Evolutionary conservation across 2,113 vertebrate genomes (phyloP), one percentile per base, ranked within the genome.

Genomic region (Poecilia latipinna): DNA sequence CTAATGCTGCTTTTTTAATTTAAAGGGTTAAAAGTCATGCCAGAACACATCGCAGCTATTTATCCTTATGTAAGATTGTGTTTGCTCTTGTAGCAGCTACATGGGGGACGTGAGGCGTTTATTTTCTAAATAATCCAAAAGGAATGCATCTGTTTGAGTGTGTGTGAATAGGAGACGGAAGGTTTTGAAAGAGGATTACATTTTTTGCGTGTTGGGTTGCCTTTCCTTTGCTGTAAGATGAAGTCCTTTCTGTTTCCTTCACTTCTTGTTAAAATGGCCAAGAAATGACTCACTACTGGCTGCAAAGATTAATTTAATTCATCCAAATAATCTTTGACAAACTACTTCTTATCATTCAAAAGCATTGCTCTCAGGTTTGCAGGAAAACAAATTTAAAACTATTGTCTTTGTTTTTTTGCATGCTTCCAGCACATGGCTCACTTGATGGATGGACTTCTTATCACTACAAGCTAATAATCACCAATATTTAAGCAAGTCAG

Each of bases 291-390:
- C 8, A 57, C 4, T n/a, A 22, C 65, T 12, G n/a, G 51, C 39
- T 12, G 12, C 28, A 68, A 31, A 17, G 32, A 73, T 19, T 44
- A 68, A 61, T 29, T 24, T 35, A 15, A 72, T 48, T n/a, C 13
- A 24, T 29, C 24, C 37, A 70, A 65, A n/a, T n/a, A 39, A 48
- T 61, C 72, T 73, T 44, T 57, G 70, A 13, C 22, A 13, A 72
- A 60, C 68, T 37, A 73, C 44, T 64, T 71, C 29, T 63, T 67
- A 71, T 57, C 68, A 19, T 19, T 32, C 33, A 26, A 31, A 37
- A 10, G 3, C 12, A 51, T 31, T 24, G 32, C 42, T 74, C 42
- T 42, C 22, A 37, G 19, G 48, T 8, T 6, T 22, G 19, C 48
- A 22, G 44, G 17, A 48, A 19, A 51, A 51, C 48, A 7, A 51